These are phyloP conservation scores for Aplidium turbinatum DNA, from an alignment of 23 tunicate genomes.

Conservation along the genomic window DNA sequence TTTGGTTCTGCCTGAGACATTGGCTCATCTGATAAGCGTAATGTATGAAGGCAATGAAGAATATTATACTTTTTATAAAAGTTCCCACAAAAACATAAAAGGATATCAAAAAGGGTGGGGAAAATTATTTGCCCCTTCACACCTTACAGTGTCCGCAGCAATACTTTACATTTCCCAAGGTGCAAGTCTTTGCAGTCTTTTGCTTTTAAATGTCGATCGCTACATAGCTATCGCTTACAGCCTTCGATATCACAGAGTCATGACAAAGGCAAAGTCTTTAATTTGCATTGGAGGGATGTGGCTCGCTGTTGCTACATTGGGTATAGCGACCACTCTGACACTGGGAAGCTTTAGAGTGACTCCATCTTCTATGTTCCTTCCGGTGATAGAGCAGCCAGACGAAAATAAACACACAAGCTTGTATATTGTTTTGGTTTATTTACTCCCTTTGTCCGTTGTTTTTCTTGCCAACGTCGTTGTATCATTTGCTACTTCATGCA, in stretches of 20 bases:
- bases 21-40: slow-evolving; percentile 3
- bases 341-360: not conserved
- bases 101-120: slow-evolving; percentile 28
- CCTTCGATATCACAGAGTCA: slow-evolving; percentile 25
- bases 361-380: slow-evolving; percentile 47
- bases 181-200: slow-evolving; percentile 49
- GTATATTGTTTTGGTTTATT: not conserved
- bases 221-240: slow-evolving; percentile 34
- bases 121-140: slow-evolving; percentile 17
- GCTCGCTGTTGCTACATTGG: slow-evolving; percentile 7
- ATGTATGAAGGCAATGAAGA: slow-evolving; percentile 43
- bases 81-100: not conserved
- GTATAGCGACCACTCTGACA: slow-evolving; percentile 12
- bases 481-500: slow-evolving; percentile 18
- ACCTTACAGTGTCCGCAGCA: slow-evolving; percentile 15
- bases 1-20: slow-evolving; percentile 27
- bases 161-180: slow-evolving; percentile 41
- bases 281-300: slow-evolving; percentile 14
- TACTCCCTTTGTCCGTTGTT: slow-evolving; percentile 28
- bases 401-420: slow-evolving; percentile 8
- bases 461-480: slow-evolving; percentile 22
- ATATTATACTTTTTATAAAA: slow-evolving; percentile 29
- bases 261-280: slow-evolving; percentile 33
- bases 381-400: slow-evolving; percentile 9
- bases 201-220: slow-evolving; percentile 46